phyloP scores from a whole-genome alignment of 2,888 invertebrate genomes.

The Zootermopsis nevadensis region DNA sequence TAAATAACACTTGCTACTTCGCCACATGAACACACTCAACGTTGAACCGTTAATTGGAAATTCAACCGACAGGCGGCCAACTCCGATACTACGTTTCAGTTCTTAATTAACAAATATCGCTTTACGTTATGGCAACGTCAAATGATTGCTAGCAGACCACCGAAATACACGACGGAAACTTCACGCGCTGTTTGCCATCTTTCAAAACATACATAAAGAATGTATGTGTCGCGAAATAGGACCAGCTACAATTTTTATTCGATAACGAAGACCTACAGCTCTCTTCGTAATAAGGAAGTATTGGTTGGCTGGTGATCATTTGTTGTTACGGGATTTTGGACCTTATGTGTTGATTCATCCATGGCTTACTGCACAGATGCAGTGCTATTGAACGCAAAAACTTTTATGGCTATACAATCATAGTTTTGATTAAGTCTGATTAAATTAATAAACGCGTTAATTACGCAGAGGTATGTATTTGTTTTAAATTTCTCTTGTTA shows the following conservation, averaged over 20 bases:
- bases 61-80: background rate
- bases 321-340: no score
- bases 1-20: slow-evolving; percentile 10
- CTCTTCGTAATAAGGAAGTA: no score
- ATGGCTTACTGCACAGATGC: no score
- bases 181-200: background rate
- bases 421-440: no score
- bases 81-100: background rate
- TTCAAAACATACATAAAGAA: background rate
- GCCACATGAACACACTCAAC: background rate
- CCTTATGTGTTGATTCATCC: no score
- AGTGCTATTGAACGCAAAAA: no score
- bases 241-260: background rate
- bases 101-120: slow-evolving; percentile 10
- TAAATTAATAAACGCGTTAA: no score
- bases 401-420: no score
- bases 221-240: background rate
- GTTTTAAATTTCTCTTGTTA: no score
- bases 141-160: background rate
- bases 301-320: no score
- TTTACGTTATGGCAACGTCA: background rate
- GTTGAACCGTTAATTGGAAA: slow-evolving; percentile 7
- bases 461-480: no score
- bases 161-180: background rate
- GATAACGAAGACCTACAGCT: no score